Evolutionary conservation across 2,113 vertebrate genomes (phyloP), one percentile per base, ranked within the genome.

Genomic region (Dipodomys merriami): DNA sequence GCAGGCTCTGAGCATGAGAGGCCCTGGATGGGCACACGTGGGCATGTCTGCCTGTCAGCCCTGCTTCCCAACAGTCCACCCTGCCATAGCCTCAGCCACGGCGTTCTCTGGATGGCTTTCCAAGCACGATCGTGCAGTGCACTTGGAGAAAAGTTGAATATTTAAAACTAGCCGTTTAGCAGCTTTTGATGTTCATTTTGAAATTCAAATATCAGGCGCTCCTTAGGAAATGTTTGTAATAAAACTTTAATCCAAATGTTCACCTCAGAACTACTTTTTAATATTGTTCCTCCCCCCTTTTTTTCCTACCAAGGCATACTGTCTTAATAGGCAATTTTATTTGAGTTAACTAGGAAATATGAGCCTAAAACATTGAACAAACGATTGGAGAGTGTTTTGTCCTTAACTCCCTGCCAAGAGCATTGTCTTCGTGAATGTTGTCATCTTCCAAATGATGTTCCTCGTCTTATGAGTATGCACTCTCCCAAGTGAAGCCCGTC

Each of bases 191-290:
- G 16, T 90, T 92, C 62, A 23, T 88, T 22, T 90, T 69, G 67
- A 86, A 89, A 84, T 81, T 91, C 46, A 91, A 91, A 91, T 94
- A 82, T 53, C 68, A 33, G 67, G 16, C 80, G 57, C 57, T 88
- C 33, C 81, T 89, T 87, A 91, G 85, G 44, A 94, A 93, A 83
- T 86, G 72, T 11, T 83, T 74, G 91, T 20, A 72, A 76, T 86
- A 49, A 91, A 94, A 92, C 81, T 90, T 91, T 91, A 94, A 94
- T 94, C 33, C 78, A 90, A 82, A 53, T 82, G 39, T 53, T 91
- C 73, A 74, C 25, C 35, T 18, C 74, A 71, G 65, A 80, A 76
- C 25, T 27, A 80, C 25, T 87, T 95, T 88, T 95, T 85, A 82
- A 85, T 83, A 83, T 76, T 83, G 71, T 30, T 80, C 80, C 6